Evolutionary conservation across 2,113 vertebrate genomes (phyloP).

Genomic region (Pseudorasbora parva): DNA sequence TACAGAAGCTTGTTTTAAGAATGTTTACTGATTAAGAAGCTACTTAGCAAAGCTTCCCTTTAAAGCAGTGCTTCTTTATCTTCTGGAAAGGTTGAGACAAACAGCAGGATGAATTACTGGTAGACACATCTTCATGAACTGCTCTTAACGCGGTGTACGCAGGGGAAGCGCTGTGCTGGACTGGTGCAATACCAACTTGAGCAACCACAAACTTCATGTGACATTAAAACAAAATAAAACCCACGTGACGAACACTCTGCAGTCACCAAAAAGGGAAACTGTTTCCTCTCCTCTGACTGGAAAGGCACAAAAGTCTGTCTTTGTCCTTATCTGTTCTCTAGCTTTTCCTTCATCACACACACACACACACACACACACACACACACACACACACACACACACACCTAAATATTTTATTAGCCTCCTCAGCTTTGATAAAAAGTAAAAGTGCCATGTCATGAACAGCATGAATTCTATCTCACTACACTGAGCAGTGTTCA

Average conservation of each 20-base stretch:
- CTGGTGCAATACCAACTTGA: slow-evolving; percentile 10
- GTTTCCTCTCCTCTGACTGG: not conserved
- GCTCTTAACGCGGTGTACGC: not conserved
- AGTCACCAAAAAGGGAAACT: not conserved
- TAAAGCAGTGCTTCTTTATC: not conserved
- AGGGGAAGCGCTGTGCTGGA: not conserved
- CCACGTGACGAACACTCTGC: not conserved
- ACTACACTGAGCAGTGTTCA: not conserved
- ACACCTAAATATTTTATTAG: slow-evolving; percentile 14
- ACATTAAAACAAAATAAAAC: slow-evolving; percentile 24
- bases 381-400: too few species aligned
- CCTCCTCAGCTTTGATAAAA: not conserved
- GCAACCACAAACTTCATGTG: slow-evolving; percentile 24
- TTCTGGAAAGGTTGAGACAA: not conserved
- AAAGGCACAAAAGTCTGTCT: not conserved
- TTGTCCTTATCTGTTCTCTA: not conserved
- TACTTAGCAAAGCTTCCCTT: not conserved
- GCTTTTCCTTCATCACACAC: not conserved
- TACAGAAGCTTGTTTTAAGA: too few species aligned
- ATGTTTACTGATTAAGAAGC: not conserved
- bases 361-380: not conserved
- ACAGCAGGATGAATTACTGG: not conserved
- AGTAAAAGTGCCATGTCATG: not conserved
- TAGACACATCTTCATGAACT: not conserved
- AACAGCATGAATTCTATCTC: not conserved